Evolutionary conservation across 2,797 vertebrate genomes (phyloP).

Genomic region (Poecilia wingei): DNA sequence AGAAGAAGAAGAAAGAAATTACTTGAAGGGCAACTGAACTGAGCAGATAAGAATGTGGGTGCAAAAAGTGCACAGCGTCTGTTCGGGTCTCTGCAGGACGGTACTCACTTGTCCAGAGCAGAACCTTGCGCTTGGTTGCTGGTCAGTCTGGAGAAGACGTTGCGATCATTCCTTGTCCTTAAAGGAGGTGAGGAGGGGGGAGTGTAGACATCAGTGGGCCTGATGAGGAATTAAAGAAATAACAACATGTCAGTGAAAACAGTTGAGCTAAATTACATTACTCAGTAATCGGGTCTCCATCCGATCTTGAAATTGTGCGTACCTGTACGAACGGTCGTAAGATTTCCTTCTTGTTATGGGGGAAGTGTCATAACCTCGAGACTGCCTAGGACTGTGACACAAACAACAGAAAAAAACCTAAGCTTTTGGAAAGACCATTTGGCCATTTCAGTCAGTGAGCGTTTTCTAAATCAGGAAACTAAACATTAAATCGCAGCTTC

Average conservation of each 20-base stretch:
- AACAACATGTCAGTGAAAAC: background rate
- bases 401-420: slow-evolving; percentile 43
- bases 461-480: background rate
- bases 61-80: slow-evolving; percentile 22
- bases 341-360: slow-evolving; percentile 93
- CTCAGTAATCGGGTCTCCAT: background rate
- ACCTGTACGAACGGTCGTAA: slow-evolving; percentile 93
- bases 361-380: slow-evolving; percentile 90
- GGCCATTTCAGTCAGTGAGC: background rate
- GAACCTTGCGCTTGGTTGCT: slow-evolving; percentile 95
- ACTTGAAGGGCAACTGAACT: slow-evolving; percentile 20
- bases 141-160: slow-evolving; percentile 96
- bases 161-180: slow-evolving; percentile 93
- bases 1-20: slow-evolving; percentile 19
- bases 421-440: slow-evolving; percentile 9
- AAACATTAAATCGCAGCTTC: background rate
- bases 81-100: slow-evolving; percentile 4
- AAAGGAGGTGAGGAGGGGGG: slow-evolving; percentile 96
- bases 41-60: slow-evolving; percentile 24
- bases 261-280: background rate
- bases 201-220: slow-evolving; percentile 90
- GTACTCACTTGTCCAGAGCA: slow-evolving; percentile 95
- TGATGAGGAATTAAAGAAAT: slow-evolving; percentile 37
- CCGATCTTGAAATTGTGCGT: slow-evolving; percentile 9
- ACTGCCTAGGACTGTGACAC: slow-evolving; percentile 90